Evolutionary conservation across 2,888 invertebrate species (phyloP), one percentile per base, ranked within the genome.

Genomic region (Odontocolon sp.): DNA sequence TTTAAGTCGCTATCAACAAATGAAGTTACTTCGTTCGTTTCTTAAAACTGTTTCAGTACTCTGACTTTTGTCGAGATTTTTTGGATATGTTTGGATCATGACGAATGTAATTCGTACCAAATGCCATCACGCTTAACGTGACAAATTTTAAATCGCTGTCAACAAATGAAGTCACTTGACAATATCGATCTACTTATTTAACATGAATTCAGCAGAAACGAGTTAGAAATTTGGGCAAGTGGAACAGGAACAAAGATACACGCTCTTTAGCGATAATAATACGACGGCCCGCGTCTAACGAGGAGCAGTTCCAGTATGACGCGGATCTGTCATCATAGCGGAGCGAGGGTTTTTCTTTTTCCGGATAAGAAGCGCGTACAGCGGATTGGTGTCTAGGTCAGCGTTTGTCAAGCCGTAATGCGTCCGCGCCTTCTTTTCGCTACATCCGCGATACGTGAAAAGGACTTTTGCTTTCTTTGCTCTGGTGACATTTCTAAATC

Each of bases 231-330:
- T 78, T 42, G 36, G 67, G 56, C 28, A 81, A 82, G 79, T 82
- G 59, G 81, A 76, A 84, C 85, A 82, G 83, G 84, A 86, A 85
- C 84, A 86, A 84, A 84, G 84, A 85, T 64, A 74, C 56, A 63
- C 47, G 52, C 45, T 61, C 31, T 71, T 63, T 67, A 66, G 68
- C 59, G 68, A 77, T 67, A 73, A 59, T 76, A 47, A 14, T 21
- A 69, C 56, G 18, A 38, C 31, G 52, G 31, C 54, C 16, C 31
- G 21, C 45, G 56, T 21, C 47, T 56, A 59, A 71, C 40, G 45
- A 18, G 16, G 47, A 66, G 18, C 69, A 52, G 45, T 16, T 73
- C 59, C 8, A 42, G 23, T 36, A 8, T 50, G 70, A 59, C 64
- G 11, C 33, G 26, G 28, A 72, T 56, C 67, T 50, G 67, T 77